Evolutionary conservation across 2,113 vertebrate genomes (phyloP).

Genomic region (Siniperca knerii): DNA sequence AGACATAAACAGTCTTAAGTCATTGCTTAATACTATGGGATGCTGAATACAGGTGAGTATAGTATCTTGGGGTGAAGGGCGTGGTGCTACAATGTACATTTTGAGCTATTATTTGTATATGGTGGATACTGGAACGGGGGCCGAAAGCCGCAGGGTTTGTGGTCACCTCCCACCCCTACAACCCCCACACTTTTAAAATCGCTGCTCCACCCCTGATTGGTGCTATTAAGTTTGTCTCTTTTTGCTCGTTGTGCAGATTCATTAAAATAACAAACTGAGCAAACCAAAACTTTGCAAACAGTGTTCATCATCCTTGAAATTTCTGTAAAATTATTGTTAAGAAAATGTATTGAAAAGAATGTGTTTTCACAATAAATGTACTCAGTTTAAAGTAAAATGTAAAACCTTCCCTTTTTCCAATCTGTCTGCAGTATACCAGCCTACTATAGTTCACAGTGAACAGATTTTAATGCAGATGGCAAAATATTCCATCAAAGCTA

Average conservation of each 20-base stretch:
- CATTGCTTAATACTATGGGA: too few relatives aligned
- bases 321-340: not conserved
- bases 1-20: too few relatives aligned
- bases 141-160: too few relatives aligned
- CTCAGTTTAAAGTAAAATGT: not conserved
- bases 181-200: too few relatives aligned
- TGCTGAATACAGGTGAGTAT: too few relatives aligned
- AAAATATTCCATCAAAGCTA: conserved; percentile 21
- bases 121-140: too few relatives aligned
- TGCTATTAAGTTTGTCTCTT: conserved; percentile 25
- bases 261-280: conserved; percentile 28
- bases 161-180: too few relatives aligned
- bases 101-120: too few relatives aligned
- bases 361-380: not conserved
- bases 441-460: not conserved
- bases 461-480: conserved; percentile 16
- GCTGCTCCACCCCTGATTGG: too few relatives aligned
- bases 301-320: not conserved
- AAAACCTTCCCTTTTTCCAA: not conserved
- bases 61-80: too few relatives aligned
- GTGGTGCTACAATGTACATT: too few relatives aligned
- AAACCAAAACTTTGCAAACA: not conserved
- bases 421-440: too few relatives aligned
- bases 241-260: conserved; percentile 19
- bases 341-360: not conserved